phyloP scores from a whole-genome alignment of 2,113 vertebrate species.

The Atlantisia rogersi region DNA sequence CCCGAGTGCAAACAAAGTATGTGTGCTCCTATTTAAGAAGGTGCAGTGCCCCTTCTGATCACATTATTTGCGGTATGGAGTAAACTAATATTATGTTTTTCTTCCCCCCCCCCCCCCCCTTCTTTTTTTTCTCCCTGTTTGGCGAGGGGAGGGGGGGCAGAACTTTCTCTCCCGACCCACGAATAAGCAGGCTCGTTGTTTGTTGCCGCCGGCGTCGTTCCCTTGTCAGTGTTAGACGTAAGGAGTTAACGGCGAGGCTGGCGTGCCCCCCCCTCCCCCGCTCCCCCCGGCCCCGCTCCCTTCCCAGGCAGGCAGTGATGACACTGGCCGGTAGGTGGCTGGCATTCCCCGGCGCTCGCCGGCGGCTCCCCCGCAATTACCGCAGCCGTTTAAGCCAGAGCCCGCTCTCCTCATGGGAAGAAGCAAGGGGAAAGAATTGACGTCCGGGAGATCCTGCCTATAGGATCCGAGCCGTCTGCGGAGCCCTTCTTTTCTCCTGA shows the following conservation, averaged over 20 bases:
- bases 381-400: background rate
- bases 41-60: background rate
- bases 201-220: no score
- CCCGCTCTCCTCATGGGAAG: background rate
- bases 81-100: background rate
- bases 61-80: background rate
- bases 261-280: no score
- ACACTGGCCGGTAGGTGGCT: conserved; percentile 78
- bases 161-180: background rate
- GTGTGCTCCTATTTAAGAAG: background rate
- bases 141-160: background rate
- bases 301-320: conserved; percentile 32
- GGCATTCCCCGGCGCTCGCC: conserved; percentile 57
- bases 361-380: background rate
- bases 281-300: no score
- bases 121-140: background rate
- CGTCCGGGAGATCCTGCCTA: conserved; percentile 71
- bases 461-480: conserved; percentile 61
- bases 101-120: background rate
- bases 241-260: background rate
- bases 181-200: no score
- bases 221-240: no score
- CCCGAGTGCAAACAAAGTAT: background rate
- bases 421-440: conserved; percentile 54
- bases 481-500: conserved; percentile 54